Conservation (phyloP, 2,797 vertebrate species). For the Semotilus atromaculatus region DNA sequence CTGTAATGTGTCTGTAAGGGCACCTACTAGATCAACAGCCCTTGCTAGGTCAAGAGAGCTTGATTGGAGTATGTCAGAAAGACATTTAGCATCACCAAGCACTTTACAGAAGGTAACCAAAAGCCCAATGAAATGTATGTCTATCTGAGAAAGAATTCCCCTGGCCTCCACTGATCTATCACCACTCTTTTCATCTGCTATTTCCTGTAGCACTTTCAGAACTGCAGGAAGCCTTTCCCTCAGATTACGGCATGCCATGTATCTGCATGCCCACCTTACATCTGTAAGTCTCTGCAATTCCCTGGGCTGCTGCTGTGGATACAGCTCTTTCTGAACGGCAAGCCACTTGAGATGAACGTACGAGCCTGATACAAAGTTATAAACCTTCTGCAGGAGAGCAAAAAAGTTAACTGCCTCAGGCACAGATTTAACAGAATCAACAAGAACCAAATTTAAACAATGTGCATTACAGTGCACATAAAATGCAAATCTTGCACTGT, state of each 20-base stretch:
- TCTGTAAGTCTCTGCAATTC: constrained; percentile 22
- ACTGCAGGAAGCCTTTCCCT: no score
- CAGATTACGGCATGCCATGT: no score
- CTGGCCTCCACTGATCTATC: constrained; percentile 31
- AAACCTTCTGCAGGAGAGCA: constrained; percentile 11
- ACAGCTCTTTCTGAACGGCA: background rate
- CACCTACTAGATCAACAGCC: constrained; percentile 21
- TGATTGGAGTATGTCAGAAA: constrained; percentile 42
- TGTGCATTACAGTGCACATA: background rate
- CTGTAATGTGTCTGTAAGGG: constrained; percentile 8
- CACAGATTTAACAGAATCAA: constrained; percentile 11
- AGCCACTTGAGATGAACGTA: constrained; percentile 43
- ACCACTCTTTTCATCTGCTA: no score
- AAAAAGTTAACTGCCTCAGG: constrained; percentile 2
- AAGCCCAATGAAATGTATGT: background rate
- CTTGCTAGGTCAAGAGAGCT: constrained; percentile 33
- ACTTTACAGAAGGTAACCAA: constrained; percentile 50
- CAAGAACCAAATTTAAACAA: constrained; percentile 29
- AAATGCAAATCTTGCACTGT: constrained; percentile 26
- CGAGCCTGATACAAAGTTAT: constrained; percentile 24
- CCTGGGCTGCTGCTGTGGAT: background rate
- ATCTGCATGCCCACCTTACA: no score
- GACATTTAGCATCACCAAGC: constrained; percentile 42
- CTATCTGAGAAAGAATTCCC: constrained; percentile 12
- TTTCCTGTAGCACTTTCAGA: no score